These are phyloP conservation scores for Pycnonotus jocosus DNA, from an alignment of 2,113 vertebrate genomes.

Conservation along the genomic window DNA sequence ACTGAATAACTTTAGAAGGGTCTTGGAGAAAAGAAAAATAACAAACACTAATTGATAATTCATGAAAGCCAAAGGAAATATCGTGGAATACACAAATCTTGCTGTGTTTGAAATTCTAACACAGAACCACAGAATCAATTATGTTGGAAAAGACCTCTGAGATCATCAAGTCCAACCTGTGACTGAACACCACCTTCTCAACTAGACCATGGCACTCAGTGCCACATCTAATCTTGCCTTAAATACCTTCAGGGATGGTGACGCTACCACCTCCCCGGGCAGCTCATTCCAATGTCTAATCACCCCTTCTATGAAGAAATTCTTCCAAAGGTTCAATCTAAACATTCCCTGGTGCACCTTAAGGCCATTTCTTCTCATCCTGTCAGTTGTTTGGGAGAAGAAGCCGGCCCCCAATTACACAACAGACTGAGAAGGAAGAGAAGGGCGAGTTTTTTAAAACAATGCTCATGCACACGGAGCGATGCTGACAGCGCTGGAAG, in stretches of 20 bases:
- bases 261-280: too few species aligned
- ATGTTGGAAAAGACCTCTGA: background rate
- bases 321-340: background rate
- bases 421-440: background rate
- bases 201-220: background rate
- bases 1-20: background rate
- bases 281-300: background rate
- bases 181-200: background rate
- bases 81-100: fast-evolving
- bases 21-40: background rate
- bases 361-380: background rate
- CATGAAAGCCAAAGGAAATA: background rate
- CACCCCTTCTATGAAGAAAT: background rate
- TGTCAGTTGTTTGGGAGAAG: background rate
- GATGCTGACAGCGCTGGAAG: background rate
- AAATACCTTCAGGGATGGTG: background rate
- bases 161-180: background rate
- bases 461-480: fast-evolving
- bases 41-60: background rate
- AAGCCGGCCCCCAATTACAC: background rate
- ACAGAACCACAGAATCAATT: background rate
- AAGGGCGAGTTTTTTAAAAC: background rate
- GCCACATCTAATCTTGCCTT: background rate
- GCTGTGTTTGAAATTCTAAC: background rate
- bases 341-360: background rate